Evolutionary conservation across 2,113 vertebrate genomes (phyloP).

Genomic region (Pterophyllum scalare): DNA sequence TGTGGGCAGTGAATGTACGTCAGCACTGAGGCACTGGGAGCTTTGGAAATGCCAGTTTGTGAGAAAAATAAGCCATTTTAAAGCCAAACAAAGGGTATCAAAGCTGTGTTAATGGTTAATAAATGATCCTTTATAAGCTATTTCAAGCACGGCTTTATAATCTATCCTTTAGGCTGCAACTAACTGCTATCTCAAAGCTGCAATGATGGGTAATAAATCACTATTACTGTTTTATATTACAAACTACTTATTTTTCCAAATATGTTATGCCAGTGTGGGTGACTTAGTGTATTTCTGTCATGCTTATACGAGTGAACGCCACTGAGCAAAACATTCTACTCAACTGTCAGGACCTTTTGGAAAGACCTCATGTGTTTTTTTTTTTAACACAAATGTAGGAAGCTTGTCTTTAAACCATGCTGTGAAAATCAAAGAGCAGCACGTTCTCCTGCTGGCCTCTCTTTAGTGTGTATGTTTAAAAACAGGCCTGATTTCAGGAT

Average conservation of each 20-base stretch:
- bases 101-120: background rate
- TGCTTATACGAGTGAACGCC: no score
- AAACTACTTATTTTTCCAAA: background rate
- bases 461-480: background rate
- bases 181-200: background rate
- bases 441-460: background rate
- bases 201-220: background rate
- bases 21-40: background rate
- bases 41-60: background rate
- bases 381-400: background rate
- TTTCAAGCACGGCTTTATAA: background rate
- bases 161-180: background rate
- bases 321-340: background rate
- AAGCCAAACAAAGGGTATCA: background rate
- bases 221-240: background rate
- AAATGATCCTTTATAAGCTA: background rate
- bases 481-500: background rate
- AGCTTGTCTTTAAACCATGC: background rate
- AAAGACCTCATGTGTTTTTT: background rate
- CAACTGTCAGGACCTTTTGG: background rate
- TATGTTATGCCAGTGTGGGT: background rate
- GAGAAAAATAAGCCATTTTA: background rate
- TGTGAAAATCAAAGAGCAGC: background rate
- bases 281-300: no score
- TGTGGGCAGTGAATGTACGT: background rate